phyloP scores from a whole-genome alignment of 2,888 invertebrate species.

The Pyrocoelia pectoralis region DNA sequence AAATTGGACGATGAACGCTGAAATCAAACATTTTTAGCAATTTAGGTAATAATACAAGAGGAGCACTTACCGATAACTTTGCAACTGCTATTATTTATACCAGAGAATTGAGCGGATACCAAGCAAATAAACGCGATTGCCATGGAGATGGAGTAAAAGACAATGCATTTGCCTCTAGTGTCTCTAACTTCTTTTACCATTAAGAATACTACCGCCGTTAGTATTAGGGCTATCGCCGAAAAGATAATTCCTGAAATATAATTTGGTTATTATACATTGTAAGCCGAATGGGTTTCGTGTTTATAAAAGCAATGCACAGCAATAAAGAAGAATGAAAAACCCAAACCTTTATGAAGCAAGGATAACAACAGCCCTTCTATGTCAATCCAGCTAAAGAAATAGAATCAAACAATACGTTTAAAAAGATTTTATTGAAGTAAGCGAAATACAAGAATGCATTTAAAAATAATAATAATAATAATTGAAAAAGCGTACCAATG shows the following conservation, averaged over 20 bases:
- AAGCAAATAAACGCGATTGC: conserved; percentile 48
- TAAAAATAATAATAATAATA: neutral
- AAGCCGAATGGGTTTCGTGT: too few species aligned
- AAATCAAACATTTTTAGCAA: conserved; percentile 41
- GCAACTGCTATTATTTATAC: conserved; percentile 44
- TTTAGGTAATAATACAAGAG: conserved; percentile 4
- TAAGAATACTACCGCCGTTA: conserved; percentile 36
- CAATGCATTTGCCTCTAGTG: conserved; percentile 48
- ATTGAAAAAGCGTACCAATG: neutral
- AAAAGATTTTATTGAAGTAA: conserved; percentile 1
- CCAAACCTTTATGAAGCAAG: neutral
- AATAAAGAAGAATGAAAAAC: neutral
- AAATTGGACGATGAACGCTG: conserved; percentile 51
- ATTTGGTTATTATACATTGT: neutral
- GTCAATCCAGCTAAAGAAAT: neutral
- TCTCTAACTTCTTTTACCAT: conserved; percentile 36
- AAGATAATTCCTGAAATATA: conserved; percentile 37
- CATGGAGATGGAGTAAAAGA: conserved; percentile 48
- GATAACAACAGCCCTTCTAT: too few species aligned
- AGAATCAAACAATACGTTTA: neutral
- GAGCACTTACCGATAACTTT: conserved; percentile 48
- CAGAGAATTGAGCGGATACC: conserved; percentile 44
- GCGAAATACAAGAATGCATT: neutral
- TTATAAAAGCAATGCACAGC: too few species aligned
- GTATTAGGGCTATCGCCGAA: conserved; percentile 37